phyloP scores from a whole-genome alignment of 2,797 vertebrate species.

The Danio choprae region DNA sequence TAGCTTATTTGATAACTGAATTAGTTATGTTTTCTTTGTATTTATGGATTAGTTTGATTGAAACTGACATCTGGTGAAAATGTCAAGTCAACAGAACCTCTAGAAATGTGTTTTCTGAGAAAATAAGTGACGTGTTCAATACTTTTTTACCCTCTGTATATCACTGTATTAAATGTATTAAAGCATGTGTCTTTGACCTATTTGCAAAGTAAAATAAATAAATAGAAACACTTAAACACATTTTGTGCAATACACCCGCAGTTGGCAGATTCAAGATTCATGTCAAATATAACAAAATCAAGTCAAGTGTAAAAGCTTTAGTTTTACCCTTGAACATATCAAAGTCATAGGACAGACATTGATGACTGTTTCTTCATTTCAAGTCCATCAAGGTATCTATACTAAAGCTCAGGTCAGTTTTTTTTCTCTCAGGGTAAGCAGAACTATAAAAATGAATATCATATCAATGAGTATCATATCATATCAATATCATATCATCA shows the following conservation, averaged over 20 bases:
- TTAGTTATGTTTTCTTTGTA: too few species aligned
- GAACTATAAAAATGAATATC: slow-evolving; percentile 68
- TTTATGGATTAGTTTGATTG: too few species aligned
- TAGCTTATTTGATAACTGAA: too few species aligned
- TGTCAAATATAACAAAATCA: neutral
- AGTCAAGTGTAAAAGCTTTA: neutral
- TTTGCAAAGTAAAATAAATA: too few species aligned
- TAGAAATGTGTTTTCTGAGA: too few species aligned
- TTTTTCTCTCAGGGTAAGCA: slow-evolving; percentile 63
- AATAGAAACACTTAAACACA: neutral
- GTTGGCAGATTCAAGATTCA: neutral
- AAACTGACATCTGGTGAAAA: too few species aligned
- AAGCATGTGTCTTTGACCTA: neutral
- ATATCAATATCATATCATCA: too few species aligned
- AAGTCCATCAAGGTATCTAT: slow-evolving; percentile 61
- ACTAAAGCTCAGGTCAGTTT: slow-evolving; percentile 52
- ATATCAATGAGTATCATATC: too few species aligned
- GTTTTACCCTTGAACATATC: neutral
- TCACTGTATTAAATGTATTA: too few species aligned
- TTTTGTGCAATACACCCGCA: neutral
- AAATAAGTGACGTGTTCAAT: too few species aligned
- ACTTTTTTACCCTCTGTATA: too few species aligned
- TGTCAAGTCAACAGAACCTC: too few species aligned
- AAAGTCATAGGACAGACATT: neutral
- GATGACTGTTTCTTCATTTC: slow-evolving; percentile 38